Evolutionary conservation across 1,140 invertebrate species (phyloP).

Genomic region (Formica selysi): DNA sequence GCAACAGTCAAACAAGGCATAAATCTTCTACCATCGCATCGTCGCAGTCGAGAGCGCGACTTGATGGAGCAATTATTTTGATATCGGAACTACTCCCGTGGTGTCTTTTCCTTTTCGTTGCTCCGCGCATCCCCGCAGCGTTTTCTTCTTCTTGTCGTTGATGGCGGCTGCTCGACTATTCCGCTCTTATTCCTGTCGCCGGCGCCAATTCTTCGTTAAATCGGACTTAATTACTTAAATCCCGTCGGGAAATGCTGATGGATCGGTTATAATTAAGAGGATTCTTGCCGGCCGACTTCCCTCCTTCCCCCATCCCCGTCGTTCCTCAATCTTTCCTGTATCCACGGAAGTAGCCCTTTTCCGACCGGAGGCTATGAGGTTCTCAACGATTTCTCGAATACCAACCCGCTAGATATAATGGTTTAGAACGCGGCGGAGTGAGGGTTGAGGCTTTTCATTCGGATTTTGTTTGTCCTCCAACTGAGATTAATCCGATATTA

Average conservation of each 20-base stretch:
- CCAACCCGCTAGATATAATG: slow-evolving; percentile 29
- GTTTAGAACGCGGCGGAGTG: not conserved
- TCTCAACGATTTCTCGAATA: slow-evolving; percentile 56
- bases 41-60: slow-evolving; percentile 63
- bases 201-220: slow-evolving; percentile 79
- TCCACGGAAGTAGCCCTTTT: slow-evolving; percentile 64
- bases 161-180: slow-evolving; percentile 70
- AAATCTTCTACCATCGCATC: slow-evolving; percentile 70
- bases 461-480: slow-evolving; percentile 53
- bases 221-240: slow-evolving; percentile 81
- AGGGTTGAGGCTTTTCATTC: slow-evolving; percentile 30
- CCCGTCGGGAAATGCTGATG: slow-evolving; percentile 78
- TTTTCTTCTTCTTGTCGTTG: slow-evolving; percentile 58
- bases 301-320: not conserved
- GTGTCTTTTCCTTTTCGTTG: slow-evolving; percentile 56
- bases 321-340: slow-evolving; percentile 41
- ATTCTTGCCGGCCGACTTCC: slow-evolving; percentile 70
- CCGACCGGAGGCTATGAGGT: slow-evolving; percentile 46
- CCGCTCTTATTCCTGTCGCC: slow-evolving; percentile 74
- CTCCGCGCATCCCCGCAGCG: slow-evolving; percentile 40
- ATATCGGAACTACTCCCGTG: slow-evolving; percentile 75
- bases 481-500: slow-evolving; percentile 53
- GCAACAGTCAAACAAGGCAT: slow-evolving; percentile 74
- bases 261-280: slow-evolving; percentile 79
- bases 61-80: slow-evolving; percentile 80